Conservation (phyloP, 1,140 invertebrate genomes). For the Monomorium pharaonis region DNA sequence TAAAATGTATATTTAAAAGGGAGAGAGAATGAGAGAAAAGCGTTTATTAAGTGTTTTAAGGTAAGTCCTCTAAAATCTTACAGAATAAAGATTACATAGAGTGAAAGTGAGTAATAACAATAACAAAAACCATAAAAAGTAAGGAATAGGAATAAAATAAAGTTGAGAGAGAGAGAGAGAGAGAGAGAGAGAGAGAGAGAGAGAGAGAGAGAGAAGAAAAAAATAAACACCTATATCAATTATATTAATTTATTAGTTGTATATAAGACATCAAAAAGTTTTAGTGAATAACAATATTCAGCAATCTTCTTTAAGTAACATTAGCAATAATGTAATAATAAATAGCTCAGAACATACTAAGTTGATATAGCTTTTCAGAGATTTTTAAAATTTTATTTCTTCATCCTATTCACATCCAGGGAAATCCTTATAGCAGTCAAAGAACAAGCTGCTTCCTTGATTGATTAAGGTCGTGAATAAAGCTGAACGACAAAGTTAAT, state of each 20-base stretch:
- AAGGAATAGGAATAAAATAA: no score
- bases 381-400: neutral
- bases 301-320: neutral
- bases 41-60: no score
- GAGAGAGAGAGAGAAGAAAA: no score
- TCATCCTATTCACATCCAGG: neutral
- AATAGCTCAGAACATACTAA: neutral
- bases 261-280: neutral
- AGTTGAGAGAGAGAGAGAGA: no score
- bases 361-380: neutral
- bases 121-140: no score
- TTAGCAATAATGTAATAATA: neutral
- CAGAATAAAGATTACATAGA: no score
- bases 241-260: slow-evolving; percentile 16
- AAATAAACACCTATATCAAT: neutral
- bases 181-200: no score
- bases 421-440: neutral
- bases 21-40: no score
- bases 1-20: no score
- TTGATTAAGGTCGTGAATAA: slow-evolving; percentile 75
- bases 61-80: no score
- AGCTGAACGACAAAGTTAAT: slow-evolving; percentile 85
- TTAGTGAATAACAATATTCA: neutral
- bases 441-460: neutral
- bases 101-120: no score